Evolutionary conservation across 2,888 invertebrate genomes (phyloP).

Genomic region (Bellardia bayeri): DNA sequence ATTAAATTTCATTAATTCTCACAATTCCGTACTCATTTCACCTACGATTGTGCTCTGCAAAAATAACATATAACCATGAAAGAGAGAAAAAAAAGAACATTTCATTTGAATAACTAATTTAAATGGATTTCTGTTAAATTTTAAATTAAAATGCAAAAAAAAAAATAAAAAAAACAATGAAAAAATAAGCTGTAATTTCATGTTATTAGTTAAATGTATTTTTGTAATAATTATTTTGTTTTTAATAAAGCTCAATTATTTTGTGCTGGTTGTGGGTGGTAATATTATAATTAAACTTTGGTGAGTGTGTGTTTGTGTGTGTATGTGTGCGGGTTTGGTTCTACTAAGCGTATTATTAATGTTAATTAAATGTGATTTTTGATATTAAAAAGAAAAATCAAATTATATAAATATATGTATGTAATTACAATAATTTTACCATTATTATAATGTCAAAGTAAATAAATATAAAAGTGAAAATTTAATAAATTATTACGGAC

Average conservation of each 20-base stretch:
- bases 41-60: slow-evolving; percentile 85
- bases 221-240: slow-evolving; percentile 39
- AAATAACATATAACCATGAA: neutral
- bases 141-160: neutral
- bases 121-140: slow-evolving; percentile 37
- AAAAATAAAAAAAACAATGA: neutral
- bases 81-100: neutral
- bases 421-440: slow-evolving; percentile 8
- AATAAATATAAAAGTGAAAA: neutral
- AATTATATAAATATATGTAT: neutral
- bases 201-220: slow-evolving; percentile 56
- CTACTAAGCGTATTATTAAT: slow-evolving; percentile 78
- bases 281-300: neutral
- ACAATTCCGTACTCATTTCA: slow-evolving; percentile 90
- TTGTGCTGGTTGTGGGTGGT: neutral
- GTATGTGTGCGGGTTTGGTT: slow-evolving; percentile 15
- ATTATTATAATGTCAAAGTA: neutral
- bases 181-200: slow-evolving; percentile 21
- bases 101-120: slow-evolving; percentile 45
- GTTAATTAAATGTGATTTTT: slow-evolving; percentile 63
- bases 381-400: slow-evolving; percentile 19
- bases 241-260: slow-evolving; percentile 32
- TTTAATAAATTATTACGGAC: neutral
- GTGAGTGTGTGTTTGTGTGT: slow-evolving; percentile 5
- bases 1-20: slow-evolving; percentile 83